These are phyloP conservation scores for Streptopelia turtur DNA, from an alignment of 2,797 vertebrate genomes.

Conservation along the genomic window DNA sequence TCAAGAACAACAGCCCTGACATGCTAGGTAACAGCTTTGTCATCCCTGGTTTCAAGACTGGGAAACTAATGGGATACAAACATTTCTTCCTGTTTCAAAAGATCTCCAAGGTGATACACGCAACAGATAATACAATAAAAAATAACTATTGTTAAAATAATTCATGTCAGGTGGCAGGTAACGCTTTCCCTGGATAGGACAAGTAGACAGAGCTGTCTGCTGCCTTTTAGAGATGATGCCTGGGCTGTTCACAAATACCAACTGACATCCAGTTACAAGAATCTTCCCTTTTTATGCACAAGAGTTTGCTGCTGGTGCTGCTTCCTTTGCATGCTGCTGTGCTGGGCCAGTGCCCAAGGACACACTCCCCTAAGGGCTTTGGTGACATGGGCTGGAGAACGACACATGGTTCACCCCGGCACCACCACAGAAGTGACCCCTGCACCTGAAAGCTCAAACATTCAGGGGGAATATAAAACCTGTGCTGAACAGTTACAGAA, in stretches of 20 bases:
- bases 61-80: background rate
- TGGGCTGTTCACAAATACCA: background rate
- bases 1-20: background rate
- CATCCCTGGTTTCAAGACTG: background rate
- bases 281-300: background rate
- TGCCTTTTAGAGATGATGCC: background rate
- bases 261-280: background rate
- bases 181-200: background rate
- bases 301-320: background rate
- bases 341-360: background rate
- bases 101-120: background rate
- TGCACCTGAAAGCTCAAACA: background rate
- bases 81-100: background rate
- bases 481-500: background rate
- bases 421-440: fast-evolving
- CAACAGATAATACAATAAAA: background rate
- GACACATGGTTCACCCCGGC: fast-evolving
- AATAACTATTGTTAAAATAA: background rate
- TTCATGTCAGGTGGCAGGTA: background rate
- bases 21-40: background rate
- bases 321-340: background rate
- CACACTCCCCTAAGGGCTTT: background rate
- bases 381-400: background rate
- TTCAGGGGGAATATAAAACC: background rate
- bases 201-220: background rate